phyloP scores from a whole-genome alignment of 2,888 invertebrate genomes.

The Trachelus tabidus region DNA sequence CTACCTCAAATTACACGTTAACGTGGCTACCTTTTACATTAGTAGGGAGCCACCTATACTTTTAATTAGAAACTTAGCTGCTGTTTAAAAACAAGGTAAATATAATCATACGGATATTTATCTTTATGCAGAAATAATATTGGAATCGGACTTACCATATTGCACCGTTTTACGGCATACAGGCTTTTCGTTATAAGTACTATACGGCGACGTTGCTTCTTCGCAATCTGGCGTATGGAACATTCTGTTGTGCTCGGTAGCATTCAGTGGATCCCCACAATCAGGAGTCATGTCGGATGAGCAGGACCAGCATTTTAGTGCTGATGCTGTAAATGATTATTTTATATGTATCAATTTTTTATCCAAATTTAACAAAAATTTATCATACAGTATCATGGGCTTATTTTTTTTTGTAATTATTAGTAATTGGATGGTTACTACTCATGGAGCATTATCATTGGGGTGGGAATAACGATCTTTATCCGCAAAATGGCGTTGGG shows the following conservation, averaged over 20 bases:
- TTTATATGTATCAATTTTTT: not conserved
- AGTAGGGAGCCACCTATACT: not conserved
- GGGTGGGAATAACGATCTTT: not conserved
- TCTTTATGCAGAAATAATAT: not conserved
- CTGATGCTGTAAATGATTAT: slow-evolving; percentile 67
- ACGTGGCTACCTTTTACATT: not conserved
- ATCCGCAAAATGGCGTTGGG: not conserved
- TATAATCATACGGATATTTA: not conserved
- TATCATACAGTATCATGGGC: too few relatives aligned
- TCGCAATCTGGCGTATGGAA: slow-evolving; percentile 58
- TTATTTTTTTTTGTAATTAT: too few relatives aligned
- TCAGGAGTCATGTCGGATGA: slow-evolving; percentile 77
- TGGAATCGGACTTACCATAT: slow-evolving; percentile 71
- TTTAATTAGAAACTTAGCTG: not conserved
- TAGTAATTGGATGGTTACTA: too few relatives aligned
- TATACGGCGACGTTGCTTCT: slow-evolving; percentile 34
- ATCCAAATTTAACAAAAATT: too few relatives aligned
- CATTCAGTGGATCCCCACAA: slow-evolving; percentile 81
- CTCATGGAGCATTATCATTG: too few relatives aligned
- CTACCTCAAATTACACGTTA: not conserved
- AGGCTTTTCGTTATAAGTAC: slow-evolving; percentile 59
- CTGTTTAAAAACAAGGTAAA: not conserved
- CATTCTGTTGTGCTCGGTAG: slow-evolving; percentile 65
- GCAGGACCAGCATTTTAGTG: slow-evolving; percentile 82
- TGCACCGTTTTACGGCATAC: slow-evolving; percentile 82